Base-by-base conservation (phyloP, 2,113 vertebrate genomes). In the Eupsittula cactorum region DNA sequence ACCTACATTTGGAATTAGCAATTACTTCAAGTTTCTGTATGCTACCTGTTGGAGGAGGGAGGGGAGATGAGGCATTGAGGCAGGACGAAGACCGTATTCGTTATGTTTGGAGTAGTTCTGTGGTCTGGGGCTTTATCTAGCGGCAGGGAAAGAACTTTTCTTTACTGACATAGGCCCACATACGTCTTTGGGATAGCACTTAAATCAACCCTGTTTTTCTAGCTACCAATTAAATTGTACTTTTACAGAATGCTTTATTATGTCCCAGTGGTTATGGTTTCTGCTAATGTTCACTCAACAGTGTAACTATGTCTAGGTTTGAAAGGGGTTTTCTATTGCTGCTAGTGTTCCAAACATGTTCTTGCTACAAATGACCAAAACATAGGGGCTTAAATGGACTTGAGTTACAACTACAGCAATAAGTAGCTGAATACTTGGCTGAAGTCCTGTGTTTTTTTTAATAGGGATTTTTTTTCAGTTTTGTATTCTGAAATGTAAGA, bases 311-410 rank as follows among this genome's bases (percentile, higher is more conserved):
- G 31, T 92, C 63, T 94, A 71, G 93, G 71, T 96, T 96, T 93
- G 95, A 90, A 96, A 82, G 91, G 96, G 91, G 84, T 95, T 97
- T 94, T 79, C 90, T 97, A 97, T 97, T 96, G 94, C 96, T 92
- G 95, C 86, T 96, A 92, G 89, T 64, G 77, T 97, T 97, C 94
- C 92, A 97, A 89, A 96, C 67, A 15, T 76, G 53, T 73, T 95
- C 92, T 95, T 4, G 13, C 82, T 79, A 93, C 73, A 81, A 69
- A 82, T 0, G 13, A 94, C 94, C 88, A 97, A 97, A 97, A 90
- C 17, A 6, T 68, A 52, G 67, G 75, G 73, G 76, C 96, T 94
- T 86, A 78, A 89, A 82, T 80, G 93, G 93, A 93, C 93, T 95
- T 82, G 82, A 94, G 93, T 96, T 96, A 75, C 86, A 97, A 93